phyloP scores from a whole-genome alignment of 2,888 invertebrate species.

The Cephus nigrinus region DNA sequence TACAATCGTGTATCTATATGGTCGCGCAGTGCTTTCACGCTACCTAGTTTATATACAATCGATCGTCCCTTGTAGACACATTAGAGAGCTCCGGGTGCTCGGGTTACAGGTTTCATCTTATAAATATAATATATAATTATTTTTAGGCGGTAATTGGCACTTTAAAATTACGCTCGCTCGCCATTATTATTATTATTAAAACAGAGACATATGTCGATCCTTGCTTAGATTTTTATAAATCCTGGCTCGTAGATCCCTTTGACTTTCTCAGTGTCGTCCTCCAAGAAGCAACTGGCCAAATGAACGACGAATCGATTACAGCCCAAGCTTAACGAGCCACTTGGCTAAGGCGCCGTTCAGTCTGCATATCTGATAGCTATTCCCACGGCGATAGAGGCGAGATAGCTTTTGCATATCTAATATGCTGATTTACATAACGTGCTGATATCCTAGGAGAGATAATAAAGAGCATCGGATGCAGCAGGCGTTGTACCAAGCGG shows the following conservation, averaged over 20 bases:
- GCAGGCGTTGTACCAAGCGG: background rate
- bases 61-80: background rate
- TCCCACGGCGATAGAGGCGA: slow-evolving; percentile 8
- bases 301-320: slow-evolving; percentile 25
- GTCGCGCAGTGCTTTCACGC: background rate
- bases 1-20: background rate
- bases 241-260: background rate
- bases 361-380: slow-evolving; percentile 14
- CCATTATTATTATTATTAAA: no score
- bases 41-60: background rate
- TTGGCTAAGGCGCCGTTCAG: slow-evolving; percentile 26
- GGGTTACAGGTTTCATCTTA: background rate
- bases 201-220: background rate
- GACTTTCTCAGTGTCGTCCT: background rate
- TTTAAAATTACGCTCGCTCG: background rate
- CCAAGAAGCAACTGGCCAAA: background rate
- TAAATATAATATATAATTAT: background rate
- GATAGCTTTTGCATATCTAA: slow-evolving; percentile 27
- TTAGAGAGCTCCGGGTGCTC: background rate
- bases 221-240: background rate
- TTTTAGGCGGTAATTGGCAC: background rate
- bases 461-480: background rate
- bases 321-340: slow-evolving; percentile 30
- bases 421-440: slow-evolving; percentile 18
- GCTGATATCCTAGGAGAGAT: background rate